phyloP scores from a whole-genome alignment of 2,888 invertebrate species.

The Cosmia trapezina region DNA sequence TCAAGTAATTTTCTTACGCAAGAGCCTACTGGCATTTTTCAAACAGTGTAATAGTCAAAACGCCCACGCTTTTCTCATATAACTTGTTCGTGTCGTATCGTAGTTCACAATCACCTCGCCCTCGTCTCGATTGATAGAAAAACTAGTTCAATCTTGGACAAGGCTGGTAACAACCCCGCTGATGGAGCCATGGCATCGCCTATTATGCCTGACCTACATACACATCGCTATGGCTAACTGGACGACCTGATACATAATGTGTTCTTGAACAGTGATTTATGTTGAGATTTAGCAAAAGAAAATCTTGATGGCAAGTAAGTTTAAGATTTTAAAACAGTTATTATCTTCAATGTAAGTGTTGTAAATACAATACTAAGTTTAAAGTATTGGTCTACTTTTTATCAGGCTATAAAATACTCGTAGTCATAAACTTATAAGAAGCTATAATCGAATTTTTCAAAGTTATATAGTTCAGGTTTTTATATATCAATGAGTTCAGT shows the following conservation, averaged over 20 bases:
- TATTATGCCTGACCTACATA: conserved; percentile 84
- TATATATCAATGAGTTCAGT: too few species aligned
- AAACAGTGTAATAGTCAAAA: conserved; percentile 45
- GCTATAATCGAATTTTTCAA: conserved; percentile 21
- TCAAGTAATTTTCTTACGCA: conserved; percentile 38
- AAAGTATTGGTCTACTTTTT: conserved; percentile 20
- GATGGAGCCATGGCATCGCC: conserved; percentile 80
- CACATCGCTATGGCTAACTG: conserved; percentile 71
- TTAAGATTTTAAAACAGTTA: neutral
- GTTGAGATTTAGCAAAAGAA: conserved; percentile 27
- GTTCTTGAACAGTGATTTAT: conserved; percentile 44
- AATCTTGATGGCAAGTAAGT: neutral
- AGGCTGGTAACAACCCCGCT: conserved; percentile 80
- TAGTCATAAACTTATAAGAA: conserved; percentile 22
- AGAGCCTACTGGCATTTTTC: conserved; percentile 14
- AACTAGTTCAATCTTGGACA: conserved; percentile 87
- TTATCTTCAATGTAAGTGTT: neutral
- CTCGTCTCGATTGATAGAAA: conserved; percentile 81
- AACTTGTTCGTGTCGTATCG: conserved; percentile 62
- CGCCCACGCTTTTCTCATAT: conserved; percentile 61
- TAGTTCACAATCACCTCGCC: conserved; percentile 81
- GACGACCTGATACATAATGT: conserved; percentile 65
- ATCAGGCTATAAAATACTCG: conserved; percentile 29
- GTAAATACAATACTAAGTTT: neutral
- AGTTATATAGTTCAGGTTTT: conserved; percentile 35